phyloP scores from a whole-genome alignment of 2,888 invertebrate species.

The Nomada lathburiana region DNA sequence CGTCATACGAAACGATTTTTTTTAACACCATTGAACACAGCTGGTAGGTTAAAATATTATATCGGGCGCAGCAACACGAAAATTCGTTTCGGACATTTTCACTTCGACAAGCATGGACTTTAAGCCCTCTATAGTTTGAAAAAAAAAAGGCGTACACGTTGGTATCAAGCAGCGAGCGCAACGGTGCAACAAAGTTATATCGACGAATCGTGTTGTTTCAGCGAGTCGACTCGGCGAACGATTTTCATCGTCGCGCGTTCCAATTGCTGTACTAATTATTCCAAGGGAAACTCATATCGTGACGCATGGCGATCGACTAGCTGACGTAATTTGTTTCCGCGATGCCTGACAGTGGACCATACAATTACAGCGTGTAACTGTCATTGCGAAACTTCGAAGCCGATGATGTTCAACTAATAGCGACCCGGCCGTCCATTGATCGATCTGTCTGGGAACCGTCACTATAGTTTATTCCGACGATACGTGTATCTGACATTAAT shows the following conservation, averaged over 20 bases:
- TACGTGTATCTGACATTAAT: constrained; percentile 52
- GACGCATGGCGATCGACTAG: background rate
- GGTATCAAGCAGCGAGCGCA: too few relatives aligned
- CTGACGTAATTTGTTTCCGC: constrained; percentile 37
- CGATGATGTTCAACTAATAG: constrained; percentile 35
- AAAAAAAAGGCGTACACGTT: background rate
- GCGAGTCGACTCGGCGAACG: background rate
- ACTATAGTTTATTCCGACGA: constrained; percentile 38
- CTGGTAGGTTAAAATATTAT: too few relatives aligned
- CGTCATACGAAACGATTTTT: too few relatives aligned
- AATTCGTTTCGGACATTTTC: too few relatives aligned
- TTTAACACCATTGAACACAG: too few relatives aligned
- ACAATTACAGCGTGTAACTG: constrained; percentile 30
- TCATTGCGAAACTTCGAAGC: constrained; percentile 17
- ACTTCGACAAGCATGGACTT: too few relatives aligned
- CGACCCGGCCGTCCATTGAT: constrained; percentile 15
- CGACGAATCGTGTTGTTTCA: background rate
- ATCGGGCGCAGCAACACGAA: too few relatives aligned
- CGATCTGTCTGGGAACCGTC: constrained; percentile 21
- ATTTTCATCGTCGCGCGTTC: constrained; percentile 19
- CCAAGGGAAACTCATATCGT: constrained; percentile 16
- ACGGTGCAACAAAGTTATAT: background rate
- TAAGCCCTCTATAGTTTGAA: too few relatives aligned
- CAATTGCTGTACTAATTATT: constrained; percentile 40
- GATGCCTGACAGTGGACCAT: constrained; percentile 11